Evolutionary conservation across 53 echinoderm and acorn worm genomes (phyloP).

Genomic region (Holothuria leucospilota): DNA sequence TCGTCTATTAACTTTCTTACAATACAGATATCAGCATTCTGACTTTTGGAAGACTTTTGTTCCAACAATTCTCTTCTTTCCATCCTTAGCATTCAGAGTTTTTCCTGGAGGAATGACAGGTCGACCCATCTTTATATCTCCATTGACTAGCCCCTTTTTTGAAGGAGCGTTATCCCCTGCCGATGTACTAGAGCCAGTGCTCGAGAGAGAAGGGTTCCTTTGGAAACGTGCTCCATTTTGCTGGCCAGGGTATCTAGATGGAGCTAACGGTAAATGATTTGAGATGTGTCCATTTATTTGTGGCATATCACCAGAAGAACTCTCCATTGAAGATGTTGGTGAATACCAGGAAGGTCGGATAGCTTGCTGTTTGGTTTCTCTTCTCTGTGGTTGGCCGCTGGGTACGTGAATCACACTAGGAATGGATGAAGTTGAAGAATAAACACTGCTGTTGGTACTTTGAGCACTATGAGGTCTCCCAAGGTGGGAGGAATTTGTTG

Average conservation of each 20-base stretch:
- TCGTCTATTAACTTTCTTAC: background rate
- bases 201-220: slow-evolving; percentile 32
- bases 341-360: slow-evolving; percentile 31
- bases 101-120: slow-evolving; percentile 1
- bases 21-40: slow-evolving; percentile 55
- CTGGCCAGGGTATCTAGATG: background rate
- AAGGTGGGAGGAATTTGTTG: background rate
- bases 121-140: background rate
- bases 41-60: slow-evolving; percentile 74
- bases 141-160: slow-evolving; percentile 23
- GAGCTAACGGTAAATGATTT: background rate
- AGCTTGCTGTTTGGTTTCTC: background rate
- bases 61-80: slow-evolving; percentile 52
- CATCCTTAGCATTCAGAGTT: slow-evolving; percentile 18
- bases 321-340: slow-evolving; percentile 36
- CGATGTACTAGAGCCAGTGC: slow-evolving; percentile 30
- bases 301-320: slow-evolving; percentile 6
- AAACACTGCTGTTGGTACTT: slow-evolving; percentile 87
- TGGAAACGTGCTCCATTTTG: slow-evolving; percentile 36
- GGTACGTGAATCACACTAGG: slow-evolving; percentile 90
- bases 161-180: slow-evolving; percentile 1
- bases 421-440: slow-evolving; percentile 88
- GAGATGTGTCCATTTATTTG: slow-evolving; percentile 25
- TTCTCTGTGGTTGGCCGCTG: background rate
- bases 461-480: slow-evolving; percentile 77